A percentile compares a stretch with the other conserved stretches of the same genome.
Conservation (phyloP, 2,113 vertebrate genomes). For the Neolamprologus brichardi region DNA sequence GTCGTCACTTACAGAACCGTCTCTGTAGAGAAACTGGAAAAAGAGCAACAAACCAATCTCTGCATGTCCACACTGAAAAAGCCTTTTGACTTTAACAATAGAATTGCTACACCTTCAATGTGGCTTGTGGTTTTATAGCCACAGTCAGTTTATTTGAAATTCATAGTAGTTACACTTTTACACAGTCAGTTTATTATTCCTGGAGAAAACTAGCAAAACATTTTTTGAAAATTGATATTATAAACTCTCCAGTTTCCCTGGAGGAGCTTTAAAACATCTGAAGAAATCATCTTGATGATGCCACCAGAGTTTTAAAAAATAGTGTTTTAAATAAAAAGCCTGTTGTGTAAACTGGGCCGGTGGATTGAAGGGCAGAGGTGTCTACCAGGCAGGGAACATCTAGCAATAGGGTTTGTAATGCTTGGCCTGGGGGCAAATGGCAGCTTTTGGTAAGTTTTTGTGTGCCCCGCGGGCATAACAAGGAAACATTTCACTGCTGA, state of each 20-base stretch:
- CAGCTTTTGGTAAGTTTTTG: fast-evolving
- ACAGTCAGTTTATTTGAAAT: background rate
- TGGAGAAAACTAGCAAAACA: background rate
- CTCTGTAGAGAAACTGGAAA: background rate
- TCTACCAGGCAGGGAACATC: background rate
- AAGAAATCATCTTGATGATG: background rate
- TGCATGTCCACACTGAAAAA: background rate
- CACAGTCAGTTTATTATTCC: background rate
- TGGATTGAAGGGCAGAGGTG: background rate
- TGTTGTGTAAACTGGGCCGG: background rate
- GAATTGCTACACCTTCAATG: background rate
- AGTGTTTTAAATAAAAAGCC: background rate
- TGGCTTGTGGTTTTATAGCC: background rate
- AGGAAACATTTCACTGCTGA: background rate
- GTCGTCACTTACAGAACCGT: background rate
- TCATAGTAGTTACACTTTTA: background rate
- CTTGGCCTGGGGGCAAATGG: background rate
- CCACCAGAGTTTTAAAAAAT: background rate
- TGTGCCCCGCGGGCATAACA: fast-evolving
- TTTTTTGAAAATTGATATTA: background rate
- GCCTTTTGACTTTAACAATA: background rate
- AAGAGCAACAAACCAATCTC: background rate
- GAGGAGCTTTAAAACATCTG: background rate
- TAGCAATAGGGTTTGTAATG: background rate
- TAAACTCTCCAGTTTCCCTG: background rate